A percentile compares a stretch with the other conserved stretches of the same genome.
phyloP scores from a whole-genome alignment of 2,797 vertebrate genomes.

The Anniella stebbinsi region DNA sequence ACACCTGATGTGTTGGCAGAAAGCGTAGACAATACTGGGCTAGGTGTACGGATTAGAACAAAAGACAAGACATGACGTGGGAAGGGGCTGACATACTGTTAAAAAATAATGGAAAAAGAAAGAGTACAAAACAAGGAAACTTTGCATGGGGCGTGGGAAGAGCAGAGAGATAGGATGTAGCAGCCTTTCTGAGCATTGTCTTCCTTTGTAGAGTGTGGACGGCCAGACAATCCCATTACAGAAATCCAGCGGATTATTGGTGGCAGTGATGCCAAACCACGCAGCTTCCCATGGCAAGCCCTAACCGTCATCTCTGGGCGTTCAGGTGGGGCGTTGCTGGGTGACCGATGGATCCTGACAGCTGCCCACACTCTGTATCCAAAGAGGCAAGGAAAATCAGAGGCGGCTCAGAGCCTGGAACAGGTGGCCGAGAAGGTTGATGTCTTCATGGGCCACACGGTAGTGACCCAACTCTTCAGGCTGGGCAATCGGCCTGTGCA shows the following conservation, averaged over 20 bases:
- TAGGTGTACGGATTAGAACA: not conserved
- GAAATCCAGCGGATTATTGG: conserved; percentile 73
- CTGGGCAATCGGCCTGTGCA: conserved; percentile 70
- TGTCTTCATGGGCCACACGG: conserved; percentile 79
- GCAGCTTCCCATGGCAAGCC: conserved; percentile 84
- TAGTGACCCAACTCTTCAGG: conserved; percentile 20
- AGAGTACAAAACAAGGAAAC: not conserved
- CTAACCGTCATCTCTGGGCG: conserved; percentile 65
- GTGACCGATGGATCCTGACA: conserved; percentile 82
- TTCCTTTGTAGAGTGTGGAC: conserved; percentile 79
- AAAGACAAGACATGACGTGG: not conserved
- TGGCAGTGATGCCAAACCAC: conserved; percentile 61
- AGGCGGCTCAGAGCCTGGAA: not conserved
- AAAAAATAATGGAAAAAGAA: not conserved
- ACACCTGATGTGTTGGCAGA: not conserved
- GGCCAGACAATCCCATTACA: conserved; percentile 62
- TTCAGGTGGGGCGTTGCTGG: conserved; percentile 78
- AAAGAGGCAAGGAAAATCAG: conserved; percentile 49
- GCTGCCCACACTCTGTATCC: conserved; percentile 80
- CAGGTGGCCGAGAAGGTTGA: conserved; percentile 24
- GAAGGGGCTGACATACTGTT: not conserved
- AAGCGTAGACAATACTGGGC: not conserved
- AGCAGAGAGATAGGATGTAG: not conserved
- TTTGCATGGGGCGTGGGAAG: not conserved
- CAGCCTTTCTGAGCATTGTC: not conserved